A percentile compares a stretch with the other conserved stretches of the same genome.
Conservation (phyloP, 2,113 vertebrate genomes). For the Lucifuga dentata region DNA sequence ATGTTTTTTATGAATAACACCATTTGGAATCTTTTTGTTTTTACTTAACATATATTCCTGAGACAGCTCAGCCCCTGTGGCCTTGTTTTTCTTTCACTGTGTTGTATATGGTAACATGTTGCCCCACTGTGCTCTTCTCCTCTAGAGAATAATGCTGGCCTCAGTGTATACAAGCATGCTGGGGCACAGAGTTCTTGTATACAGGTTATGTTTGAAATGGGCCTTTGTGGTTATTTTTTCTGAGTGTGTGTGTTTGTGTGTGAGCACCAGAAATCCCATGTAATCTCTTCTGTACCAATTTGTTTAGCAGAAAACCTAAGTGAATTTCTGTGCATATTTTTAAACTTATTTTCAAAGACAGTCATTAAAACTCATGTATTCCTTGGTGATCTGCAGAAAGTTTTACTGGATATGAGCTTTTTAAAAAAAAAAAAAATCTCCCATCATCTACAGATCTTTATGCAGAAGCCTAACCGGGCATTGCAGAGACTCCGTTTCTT, state of each 20-base stretch:
- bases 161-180: constrained; percentile 72
- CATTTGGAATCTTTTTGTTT: not conserved
- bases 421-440: too few species aligned
- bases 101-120: constrained; percentile 71
- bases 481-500: constrained; percentile 47
- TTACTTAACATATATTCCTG: constrained; percentile 4
- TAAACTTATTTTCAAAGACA: constrained; percentile 43
- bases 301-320: constrained; percentile 45
- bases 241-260: constrained; percentile 23
- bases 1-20: not conserved
- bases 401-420: too few species aligned
- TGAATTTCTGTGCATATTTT: constrained; percentile 14
- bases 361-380: constrained; percentile 39
- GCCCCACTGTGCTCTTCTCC: constrained; percentile 70
- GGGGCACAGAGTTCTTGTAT: constrained; percentile 68
- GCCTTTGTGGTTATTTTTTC: constrained; percentile 50
- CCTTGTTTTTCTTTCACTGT: constrained; percentile 60
- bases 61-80: constrained; percentile 39
- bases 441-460: constrained; percentile 23
- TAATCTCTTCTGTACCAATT: constrained; percentile 29
- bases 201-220: constrained; percentile 66
- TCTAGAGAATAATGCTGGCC: constrained; percentile 67
- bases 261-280: constrained; percentile 45
- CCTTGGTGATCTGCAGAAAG: too few species aligned
- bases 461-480: constrained; percentile 32